Evolutionary conservation across 1,140 invertebrate genomes (phyloP), one percentile per base, ranked within the genome.

Genomic region (Lerema accius): DNA sequence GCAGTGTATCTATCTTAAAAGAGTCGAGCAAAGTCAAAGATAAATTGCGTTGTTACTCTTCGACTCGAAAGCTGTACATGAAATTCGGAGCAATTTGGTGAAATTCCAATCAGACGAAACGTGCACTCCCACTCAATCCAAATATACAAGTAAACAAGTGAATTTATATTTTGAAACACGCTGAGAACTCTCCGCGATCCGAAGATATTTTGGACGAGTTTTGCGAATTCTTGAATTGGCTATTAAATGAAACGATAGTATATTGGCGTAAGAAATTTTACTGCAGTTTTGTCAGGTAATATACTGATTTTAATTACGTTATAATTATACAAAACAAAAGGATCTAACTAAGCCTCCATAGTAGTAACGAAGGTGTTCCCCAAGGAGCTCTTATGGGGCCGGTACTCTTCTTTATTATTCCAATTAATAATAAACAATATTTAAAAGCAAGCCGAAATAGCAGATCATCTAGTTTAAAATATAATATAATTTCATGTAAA

Each of bases 71-170:
- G 37, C 19, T 37, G 46, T 39, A 48, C 16, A 39, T 26, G 48
- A 58, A 62, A 37, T 58, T 28, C 13, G n/a, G 13, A 50, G 42
- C 17, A 42, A 62, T 53, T 58, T 55, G 42, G 46, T 28, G 61
- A 62, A 65, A 67, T 70, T 70, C 55, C 60, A 19, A 42, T 39
- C 56, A 19, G 28, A 0, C 50, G 32, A 28, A 53, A 16, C 40
- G 40, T 37, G 45, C 14, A 63, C 65, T 51, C 73, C 76, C 67
- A 78, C 76, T 42, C 65, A 13, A 48, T 69, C 65, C 58, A 70
- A 69, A 71, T 71, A 72, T 67, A 76, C 67, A 56, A 63, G 61
- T 73, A 75, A 72, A 78, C 72, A 65, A 60, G 35, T 40, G 45
- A 61, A 59, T 72, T 42, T 67, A 71, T 65, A 60, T 46, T 67